These are phyloP conservation scores for Aphodius sticticus DNA, from an alignment of 2,888 invertebrate genomes.

Conservation along the genomic window DNA sequence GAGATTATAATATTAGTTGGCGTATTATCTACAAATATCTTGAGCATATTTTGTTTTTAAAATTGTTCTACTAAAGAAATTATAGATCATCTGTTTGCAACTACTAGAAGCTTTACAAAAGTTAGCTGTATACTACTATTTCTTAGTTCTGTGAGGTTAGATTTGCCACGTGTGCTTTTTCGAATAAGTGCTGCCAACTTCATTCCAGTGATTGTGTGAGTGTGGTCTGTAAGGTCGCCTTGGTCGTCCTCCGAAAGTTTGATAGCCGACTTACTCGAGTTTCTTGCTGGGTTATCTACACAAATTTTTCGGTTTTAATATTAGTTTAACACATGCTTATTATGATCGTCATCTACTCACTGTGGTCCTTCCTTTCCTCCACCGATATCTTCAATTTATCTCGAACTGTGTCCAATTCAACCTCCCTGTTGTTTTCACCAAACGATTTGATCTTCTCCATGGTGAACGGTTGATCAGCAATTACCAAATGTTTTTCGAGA, in stretches of 20 bases:
- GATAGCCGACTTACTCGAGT: background rate
- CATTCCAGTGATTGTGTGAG: background rate
- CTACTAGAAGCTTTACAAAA: background rate
- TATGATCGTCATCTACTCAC: conserved; percentile 62
- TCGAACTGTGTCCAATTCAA: conserved; percentile 75
- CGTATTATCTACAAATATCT: background rate
- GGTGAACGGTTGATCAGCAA: conserved; percentile 79
- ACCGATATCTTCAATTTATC: conserved; percentile 77
- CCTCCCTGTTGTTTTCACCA: conserved; percentile 56
- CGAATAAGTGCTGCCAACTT: background rate
- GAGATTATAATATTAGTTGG: background rate
- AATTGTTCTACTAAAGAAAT: background rate
- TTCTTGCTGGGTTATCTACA: conserved; percentile 7
- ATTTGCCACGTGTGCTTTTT: background rate
- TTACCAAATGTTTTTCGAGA: conserved; percentile 87
- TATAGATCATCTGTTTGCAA: background rate
- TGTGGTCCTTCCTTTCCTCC: conserved; percentile 75
- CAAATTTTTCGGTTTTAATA: background rate
- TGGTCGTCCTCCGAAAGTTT: background rate
- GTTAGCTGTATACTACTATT: background rate
- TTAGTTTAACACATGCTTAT: conserved; percentile 17
- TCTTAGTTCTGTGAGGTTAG: background rate
- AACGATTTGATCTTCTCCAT: conserved; percentile 77
- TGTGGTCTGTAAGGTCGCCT: background rate
- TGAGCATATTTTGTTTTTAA: background rate